Base-by-base conservation (phyloP, 2,888 invertebrate genomes). In the Tetheella fluctuosa region DNA sequence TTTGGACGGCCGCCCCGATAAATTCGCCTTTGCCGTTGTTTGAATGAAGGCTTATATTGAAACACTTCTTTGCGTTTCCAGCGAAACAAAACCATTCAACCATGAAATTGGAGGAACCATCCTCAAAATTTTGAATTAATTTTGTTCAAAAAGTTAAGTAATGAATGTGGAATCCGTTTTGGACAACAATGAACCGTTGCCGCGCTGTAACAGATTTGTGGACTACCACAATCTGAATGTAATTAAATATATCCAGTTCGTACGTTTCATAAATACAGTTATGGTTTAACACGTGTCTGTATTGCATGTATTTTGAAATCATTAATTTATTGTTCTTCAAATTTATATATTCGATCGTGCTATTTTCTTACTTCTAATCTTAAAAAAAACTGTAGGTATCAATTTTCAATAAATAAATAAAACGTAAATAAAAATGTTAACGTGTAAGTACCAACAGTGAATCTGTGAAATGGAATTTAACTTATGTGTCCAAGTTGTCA, bases 11-110 rank as follows among this genome's bases (percentile, higher is more conserved):
- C 77, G 80, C 74, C 77, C 76, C 76, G 77, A 84, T 82, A 88
- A 89, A 88, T 84, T 82, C 82, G 75, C 86, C 83, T 85, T 85
- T 84, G 78, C 77, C 76, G 81, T 86, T 85, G 86, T 85, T 86
- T 81, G 82, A 89, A 86, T 83, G 85, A 87, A 86, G 83, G 84
- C 86, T 87, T 84, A 88, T 82, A 85, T 83, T 85, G 86, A 84
- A 89, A 88, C 85, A 88, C 85, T 89, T 90, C 88, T 90, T 86
- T 86, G 81, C 84, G 77, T 73, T 67, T 71, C 83, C 84, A 37
- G 0, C n/a, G 83, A 90, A 91, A 91, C 86, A 90, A 89, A 89
- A 79, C 85, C 82, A 85, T 88, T 90, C 85, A 89, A 73, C 82
- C 86, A 80, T 85, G 77, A 89, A 90, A 91, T 91, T 89, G 85